Base-by-base conservation (phyloP, 2,797 vertebrate species). In the Lindbergichthys nudifrons region DNA sequence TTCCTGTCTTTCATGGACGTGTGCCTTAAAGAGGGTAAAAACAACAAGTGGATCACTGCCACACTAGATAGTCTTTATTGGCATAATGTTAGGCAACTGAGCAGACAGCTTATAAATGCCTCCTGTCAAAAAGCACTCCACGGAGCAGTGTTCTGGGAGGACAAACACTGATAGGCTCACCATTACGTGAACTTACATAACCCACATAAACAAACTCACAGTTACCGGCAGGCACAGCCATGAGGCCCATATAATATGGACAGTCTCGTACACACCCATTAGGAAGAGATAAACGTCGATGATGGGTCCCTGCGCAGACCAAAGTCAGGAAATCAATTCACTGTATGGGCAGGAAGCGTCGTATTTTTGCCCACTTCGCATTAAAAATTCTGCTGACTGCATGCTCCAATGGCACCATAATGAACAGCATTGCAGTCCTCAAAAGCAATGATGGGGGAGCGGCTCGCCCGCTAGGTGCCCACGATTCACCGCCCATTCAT, bases 351-450 rank as follows among this genome's bases (percentile, higher is more conserved):
- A 88, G 86, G 88, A 89, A 89, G 89, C 75, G 1, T 78, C 42
- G 60, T 76, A 62, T 86, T 88, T 93, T 87, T 86, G 87, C 87
- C 61, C 85, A 77, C 81, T 90, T 92, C 64, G 82, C 90, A 92
- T 92, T 80, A 87, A 89, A 88, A 86, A 91, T 92, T 89, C 79
- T 90, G 93, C 92, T 92, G 92, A 94, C 86, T 74, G 64, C 67
- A 87, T 39, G 30, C 70, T 88, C 66, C 71, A 53, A 18, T 77
- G 73, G 87, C 80, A 79, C 74, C 75, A 68, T 88, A 90, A 90
- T 68, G 59, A 89, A 89, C 77, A 64, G 78, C 76, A 65, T 53
- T 73, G 81, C 78, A 66, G 81, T 69, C 70, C 48, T 62, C 67
- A 56, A 87, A 84, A 86, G 70, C 73, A 72, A 71, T 77, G 72